Evolutionary conservation across 2,888 invertebrate genomes (phyloP).

Genomic region (Dyspetes luteomarginatus): DNA sequence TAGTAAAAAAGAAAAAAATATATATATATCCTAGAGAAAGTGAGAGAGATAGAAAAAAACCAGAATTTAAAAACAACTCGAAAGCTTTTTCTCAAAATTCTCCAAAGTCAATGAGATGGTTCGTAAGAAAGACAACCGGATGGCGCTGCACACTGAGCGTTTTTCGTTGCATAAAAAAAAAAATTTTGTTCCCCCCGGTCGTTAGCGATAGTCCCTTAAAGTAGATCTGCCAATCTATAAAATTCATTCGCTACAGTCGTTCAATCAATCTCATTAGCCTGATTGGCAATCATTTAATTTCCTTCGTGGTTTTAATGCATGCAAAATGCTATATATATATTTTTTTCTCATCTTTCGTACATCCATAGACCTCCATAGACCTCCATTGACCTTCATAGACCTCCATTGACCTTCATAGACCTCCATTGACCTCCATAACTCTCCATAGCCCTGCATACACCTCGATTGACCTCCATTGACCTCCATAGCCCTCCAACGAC

Average conservation of each 20-base stretch:
- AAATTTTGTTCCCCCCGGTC: slow-evolving; percentile 15
- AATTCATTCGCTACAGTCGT: slow-evolving; percentile 24
- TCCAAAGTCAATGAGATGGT: not conserved
- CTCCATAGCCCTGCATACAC: not conserved
- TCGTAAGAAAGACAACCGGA: slow-evolving; percentile 1
- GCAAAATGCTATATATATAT: too few relatives aligned
- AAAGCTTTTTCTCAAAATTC: not conserved
- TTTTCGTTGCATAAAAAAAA: not conserved
- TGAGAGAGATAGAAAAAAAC: not conserved
- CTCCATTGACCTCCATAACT: too few relatives aligned
- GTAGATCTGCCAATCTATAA: not conserved
- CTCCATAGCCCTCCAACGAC: too few relatives aligned
- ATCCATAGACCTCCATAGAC: too few relatives aligned
- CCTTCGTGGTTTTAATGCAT: not conserved
- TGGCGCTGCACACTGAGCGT: not conserved
- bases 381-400: too few relatives aligned
- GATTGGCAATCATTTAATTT: slow-evolving; percentile 31
- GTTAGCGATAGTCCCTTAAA: slow-evolving; percentile 9
- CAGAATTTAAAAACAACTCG: not conserved
- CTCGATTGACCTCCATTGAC: too few relatives aligned
- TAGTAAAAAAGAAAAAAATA: slow-evolving; percentile 3
- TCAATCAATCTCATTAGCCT: slow-evolving; percentile 34
- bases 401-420: too few relatives aligned
- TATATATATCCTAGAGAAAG: not conserved
- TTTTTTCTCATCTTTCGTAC: not conserved